Evolutionary conservation across 2,113 vertebrate species (phyloP), one percentile per base, ranked within the genome.

Genomic region (Crocuta crocuta): DNA sequence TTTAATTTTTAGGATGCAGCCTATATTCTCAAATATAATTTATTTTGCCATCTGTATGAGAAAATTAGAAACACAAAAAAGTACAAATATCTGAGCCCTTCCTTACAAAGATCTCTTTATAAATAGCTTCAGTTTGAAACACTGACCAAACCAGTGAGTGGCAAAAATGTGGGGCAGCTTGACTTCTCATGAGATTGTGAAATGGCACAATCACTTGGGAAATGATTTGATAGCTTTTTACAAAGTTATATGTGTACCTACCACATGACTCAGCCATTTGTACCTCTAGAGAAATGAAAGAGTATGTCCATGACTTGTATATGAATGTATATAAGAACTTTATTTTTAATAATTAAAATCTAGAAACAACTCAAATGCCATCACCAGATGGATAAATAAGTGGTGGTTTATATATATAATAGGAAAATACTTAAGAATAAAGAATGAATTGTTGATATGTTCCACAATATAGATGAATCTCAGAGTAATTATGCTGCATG

Each of bases 51-150:
- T 66, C 65, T 15, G 48, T 39, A 24, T 80, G 28, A 90, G 65
- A 90, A 93, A 93, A 23, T 85, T 53, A 73, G 53, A 79, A 89
- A 71, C 66, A 82, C 31, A 16, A 1, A 80, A 68, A 87, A 55
- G 45, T 53, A 10, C 53, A 65, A 96, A 63, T 79, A 24, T 31
- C 1, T 63, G 26, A 73, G 0, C 1, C 17, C 23, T 28, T 92
- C 17, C 23, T 28, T 92, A 6, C 24, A 88, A 71, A 71, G 48
- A 39, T 71, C 12, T 82, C 58, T 92, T 71, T 89, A 48, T 81
- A 93, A 17, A 63, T 58, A 83, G 24, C 26, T 91, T 79, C 71
- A 45, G 66, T 73, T 66, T 92, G 80, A 92, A 96, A 65, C 68
- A 85, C n/a, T 45, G 17, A 70, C 17, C 4, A 78, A 87, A 63